These are phyloP conservation scores for Mareca strepera DNA, from an alignment of 2,797 vertebrate species.

Conservation along the genomic window DNA sequence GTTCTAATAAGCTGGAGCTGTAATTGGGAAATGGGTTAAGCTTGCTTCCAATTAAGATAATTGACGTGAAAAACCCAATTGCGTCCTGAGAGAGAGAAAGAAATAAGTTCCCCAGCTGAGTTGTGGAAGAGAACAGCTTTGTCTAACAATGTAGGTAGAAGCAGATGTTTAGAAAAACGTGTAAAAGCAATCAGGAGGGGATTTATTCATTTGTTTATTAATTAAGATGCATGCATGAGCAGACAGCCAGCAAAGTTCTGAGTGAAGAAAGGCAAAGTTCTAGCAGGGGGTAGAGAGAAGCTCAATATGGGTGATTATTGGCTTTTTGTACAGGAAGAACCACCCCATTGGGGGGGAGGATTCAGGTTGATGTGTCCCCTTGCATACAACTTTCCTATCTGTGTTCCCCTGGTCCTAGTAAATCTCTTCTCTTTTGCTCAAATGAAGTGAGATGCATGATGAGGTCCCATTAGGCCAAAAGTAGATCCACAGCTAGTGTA, in stretches of 20 bases:
- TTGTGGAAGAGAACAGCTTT: conserved; percentile 44
- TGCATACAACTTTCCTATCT: background rate
- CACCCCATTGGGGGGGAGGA: background rate
- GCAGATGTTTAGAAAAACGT: conserved; percentile 56
- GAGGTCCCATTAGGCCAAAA: background rate
- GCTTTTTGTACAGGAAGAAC: background rate
- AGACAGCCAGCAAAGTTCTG: conserved; percentile 38
- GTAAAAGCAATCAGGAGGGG: conserved; percentile 50
- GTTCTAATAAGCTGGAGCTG: conserved; percentile 65
- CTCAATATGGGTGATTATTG: background rate
- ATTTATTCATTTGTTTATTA: conserved; percentile 70
- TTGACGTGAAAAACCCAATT: conserved; percentile 71
- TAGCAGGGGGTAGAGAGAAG: background rate
- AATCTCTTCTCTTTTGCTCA: background rate
- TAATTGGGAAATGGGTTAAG: conserved; percentile 74
- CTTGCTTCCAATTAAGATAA: conserved; percentile 78
- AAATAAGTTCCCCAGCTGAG: conserved; percentile 48
- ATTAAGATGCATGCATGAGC: conserved; percentile 65
- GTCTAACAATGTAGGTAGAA: conserved; percentile 59
- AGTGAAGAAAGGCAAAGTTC: conserved; percentile 9
- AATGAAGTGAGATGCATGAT: background rate
- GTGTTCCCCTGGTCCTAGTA: background rate
- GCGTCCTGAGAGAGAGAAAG: conserved; percentile 54
- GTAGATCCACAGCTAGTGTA: background rate
- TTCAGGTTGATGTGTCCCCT: background rate